Evolutionary conservation across 2,888 invertebrate genomes (phyloP), one percentile per base, ranked within the genome.

Genomic region (Physocephala rufipes): DNA sequence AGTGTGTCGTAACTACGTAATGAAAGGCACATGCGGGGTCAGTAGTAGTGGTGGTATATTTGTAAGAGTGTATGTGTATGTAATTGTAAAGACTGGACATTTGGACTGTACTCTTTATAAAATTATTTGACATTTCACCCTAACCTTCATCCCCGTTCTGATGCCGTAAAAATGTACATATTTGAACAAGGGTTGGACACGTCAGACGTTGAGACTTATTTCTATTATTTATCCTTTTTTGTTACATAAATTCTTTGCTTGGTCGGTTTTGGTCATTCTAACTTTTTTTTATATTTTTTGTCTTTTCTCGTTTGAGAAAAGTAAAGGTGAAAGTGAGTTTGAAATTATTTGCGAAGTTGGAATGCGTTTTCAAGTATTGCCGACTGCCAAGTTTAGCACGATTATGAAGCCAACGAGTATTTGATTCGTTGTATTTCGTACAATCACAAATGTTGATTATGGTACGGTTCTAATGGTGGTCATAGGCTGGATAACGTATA

Each of bases 181-280:
- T 79, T 79, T 78, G 78, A 79, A 77, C 76, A 78, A 78, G 79
- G 79, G 78, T 79, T 79, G 79, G 78, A 79, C 79, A 79, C 74
- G 77, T 74, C 74, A 24, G 28, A 24, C 15, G 15, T 16, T 36
- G 2, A 1, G 13, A 58, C 12, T 49, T 36, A 19, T 43, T 51
- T 58, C 67, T 73, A 61, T 64, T n/a, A n/a, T n/a, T n/a, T n/a
- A n/a, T n/a, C n/a, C 71, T 62, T 65, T 62, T 70, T 73, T 65
- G 72, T 68, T 61, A 73, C 68, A 75, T 71, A 64, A 24, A 19
- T 64, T 15, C 26, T 53, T 55, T 70, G 21, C 26, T 49, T 58
- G 15, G 58, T 58, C 28, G 9, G 2, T 43, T 61, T 51, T 28
- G n/a, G n/a, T n/a, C n/a, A n/a, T 30, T 43, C 16, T 61, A 13